These are phyloP conservation scores for Alectura lathami DNA, from an alignment of 2,113 vertebrate genomes.

Conservation along the genomic window DNA sequence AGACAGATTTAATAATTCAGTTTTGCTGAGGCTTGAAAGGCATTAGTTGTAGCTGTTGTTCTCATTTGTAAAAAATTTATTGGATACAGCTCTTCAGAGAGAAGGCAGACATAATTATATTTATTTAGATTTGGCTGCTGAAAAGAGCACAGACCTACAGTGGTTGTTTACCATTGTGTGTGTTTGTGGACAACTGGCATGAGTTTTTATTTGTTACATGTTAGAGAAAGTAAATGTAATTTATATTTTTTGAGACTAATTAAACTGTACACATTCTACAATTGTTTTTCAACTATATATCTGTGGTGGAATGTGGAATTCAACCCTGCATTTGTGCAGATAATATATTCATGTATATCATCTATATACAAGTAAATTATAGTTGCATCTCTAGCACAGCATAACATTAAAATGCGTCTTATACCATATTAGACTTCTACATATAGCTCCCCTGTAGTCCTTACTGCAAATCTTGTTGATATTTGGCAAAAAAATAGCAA, in stretches of 20 bases:
- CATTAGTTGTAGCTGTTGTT: constrained; percentile 85
- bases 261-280: not conserved
- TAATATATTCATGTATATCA: not conserved
- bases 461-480: not conserved
- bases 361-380: not conserved
- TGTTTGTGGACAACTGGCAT: not conserved
- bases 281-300: not conserved
- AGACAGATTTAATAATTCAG: constrained; percentile 96
- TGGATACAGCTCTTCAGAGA: constrained; percentile 77
- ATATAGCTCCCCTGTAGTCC: not conserved
- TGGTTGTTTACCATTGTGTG: not conserved
- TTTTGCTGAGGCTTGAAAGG: constrained; percentile 86
- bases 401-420: not conserved
- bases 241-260: not conserved
- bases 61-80: constrained; percentile 88
- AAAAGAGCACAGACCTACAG: not conserved
- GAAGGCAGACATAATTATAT: constrained; percentile 76
- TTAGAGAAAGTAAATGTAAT: not conserved
- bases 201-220: not conserved
- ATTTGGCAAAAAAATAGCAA: not conserved
- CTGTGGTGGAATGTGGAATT: not conserved
- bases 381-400: not conserved
- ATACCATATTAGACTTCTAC: not conserved
- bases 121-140: constrained; percentile 20
- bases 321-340: not conserved